Evolutionary conservation across 2,113 vertebrate species (phyloP).

Genomic region (Microtus pennsylvanicus): DNA sequence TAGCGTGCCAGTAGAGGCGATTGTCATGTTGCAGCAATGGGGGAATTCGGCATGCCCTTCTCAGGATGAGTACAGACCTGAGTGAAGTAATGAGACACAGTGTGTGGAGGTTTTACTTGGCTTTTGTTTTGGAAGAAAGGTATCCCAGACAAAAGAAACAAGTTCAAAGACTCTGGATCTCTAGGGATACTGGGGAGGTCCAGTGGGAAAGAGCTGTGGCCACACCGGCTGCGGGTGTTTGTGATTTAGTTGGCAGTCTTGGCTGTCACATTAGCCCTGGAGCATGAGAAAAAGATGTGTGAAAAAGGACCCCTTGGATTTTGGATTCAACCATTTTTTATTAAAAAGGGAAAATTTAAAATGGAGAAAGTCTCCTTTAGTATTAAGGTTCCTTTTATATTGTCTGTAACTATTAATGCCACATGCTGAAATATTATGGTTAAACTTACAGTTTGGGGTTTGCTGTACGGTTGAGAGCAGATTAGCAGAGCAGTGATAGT

Average conservation of each 20-base stretch:
- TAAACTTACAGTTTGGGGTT: background rate
- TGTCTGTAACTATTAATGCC: background rate
- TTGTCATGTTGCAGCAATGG: background rate
- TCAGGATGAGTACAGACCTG: background rate
- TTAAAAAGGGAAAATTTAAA: conserved; percentile 8
- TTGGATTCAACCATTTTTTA: conserved; percentile 38
- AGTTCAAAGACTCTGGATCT: background rate
- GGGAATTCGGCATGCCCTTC: background rate
- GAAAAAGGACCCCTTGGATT: background rate
- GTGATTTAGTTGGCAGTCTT: background rate
- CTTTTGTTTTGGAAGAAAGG: background rate
- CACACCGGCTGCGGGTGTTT: background rate
- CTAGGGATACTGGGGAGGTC: background rate
- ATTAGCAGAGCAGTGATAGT: background rate
- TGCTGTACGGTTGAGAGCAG: conserved; percentile 37
- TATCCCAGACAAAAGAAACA: conserved; percentile 8
- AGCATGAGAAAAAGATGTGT: conserved; percentile 6
- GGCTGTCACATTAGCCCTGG: background rate
- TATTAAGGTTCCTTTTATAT: background rate
- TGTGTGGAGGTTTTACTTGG: background rate
- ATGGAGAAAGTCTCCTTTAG: background rate
- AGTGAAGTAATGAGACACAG: background rate
- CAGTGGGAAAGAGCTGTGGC: background rate
- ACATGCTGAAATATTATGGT: conserved; percentile 7
- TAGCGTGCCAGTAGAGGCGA: background rate